Base-by-base conservation (phyloP, 2,888 invertebrate genomes). In the Acronicta aceris region DNA sequence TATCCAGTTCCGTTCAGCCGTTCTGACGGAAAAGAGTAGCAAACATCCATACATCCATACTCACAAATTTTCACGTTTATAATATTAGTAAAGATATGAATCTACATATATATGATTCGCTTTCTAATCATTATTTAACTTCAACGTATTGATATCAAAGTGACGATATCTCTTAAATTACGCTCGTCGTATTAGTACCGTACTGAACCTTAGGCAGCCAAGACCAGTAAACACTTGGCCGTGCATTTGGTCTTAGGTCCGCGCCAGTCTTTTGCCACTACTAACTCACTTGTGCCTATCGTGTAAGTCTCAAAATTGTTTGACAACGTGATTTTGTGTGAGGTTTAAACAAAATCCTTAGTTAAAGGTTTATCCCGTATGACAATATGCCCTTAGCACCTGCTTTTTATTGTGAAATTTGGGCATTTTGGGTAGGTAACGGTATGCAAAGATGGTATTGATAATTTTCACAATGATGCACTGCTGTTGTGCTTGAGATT, bases 331-430 rank as follows among this genome's bases (percentile, higher is more conserved):
- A 6, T n/a, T 13, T 42, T 47, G 15, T 5, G 17, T 16, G 13
- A 10, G 25, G 36, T 55, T 40, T 7, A 17, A 2, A 47, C 5
- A 15, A 55, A 58, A 49, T 57, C 54, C 57, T 60, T 48, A 50
- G 51, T 45, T 54, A 59, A 55, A 48, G 51, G 62, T 76, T 79
- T 78, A 81, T 82, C 81, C 76, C 63, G 40, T 67, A 66, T 50
- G 58, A 73, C 78, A 81, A 75, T 80, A 60, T 72, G 69, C 51
- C 59, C 69, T 72, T 74, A 79, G 60, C 81, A 81, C 81, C 82
- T 81, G 81, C 75, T 55, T 56, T 65, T 68, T 75, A 63, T 70
- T 72, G 57, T 64, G 40, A 54, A 58, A 51, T 41, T 74, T 72
- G 54, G 47, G 40, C 55, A 58, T 67, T 59, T 67, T 54, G 46